Evolutionary conservation across 2,888 invertebrate genomes (phyloP), one percentile per base, ranked within the genome.

Genomic region (Diaprepes abbreviatus): DNA sequence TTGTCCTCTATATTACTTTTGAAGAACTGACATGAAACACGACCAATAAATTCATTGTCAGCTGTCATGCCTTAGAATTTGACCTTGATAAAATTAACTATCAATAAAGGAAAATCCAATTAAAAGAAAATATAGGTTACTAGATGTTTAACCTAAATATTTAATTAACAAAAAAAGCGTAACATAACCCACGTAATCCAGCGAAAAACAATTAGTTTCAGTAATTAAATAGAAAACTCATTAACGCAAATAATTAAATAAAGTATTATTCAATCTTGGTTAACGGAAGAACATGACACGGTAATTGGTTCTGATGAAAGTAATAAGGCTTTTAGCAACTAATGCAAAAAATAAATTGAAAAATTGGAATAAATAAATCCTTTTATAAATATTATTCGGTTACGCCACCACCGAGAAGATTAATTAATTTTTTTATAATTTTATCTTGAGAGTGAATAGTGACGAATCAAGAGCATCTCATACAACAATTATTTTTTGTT

Each of bases 231-330:
- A 17, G 40, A 40, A 16, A 40, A 40, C 9, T 40, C 16, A 40
- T 40, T 40, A 40, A 40, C 40, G 40, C 17, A 17, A 16, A 40
- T 40, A 16, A 40, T 40, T 40, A 9, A 40, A 40, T 40, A 16
- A 40, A 40, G 40, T 40, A 17, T 40, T 40, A 17, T 17, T 40
- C 17, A 40, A 17, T 16, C 17, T 16, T 40, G 2, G 40, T 17
- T 17, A 40, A 5, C 40, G 40, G 40, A 40, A 40, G 40, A 17
- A 40, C 17, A 9, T 17, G 17, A 40, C 40, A 17, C 40, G 40
- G 14, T 40, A 9, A 40, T 40, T 40, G 17, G 9, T 40, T 40
- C 17, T 40, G 17, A 40, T 40, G 40, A 40, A 40, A 40, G 40
- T 40, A 40, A 1, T 16, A 7, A 9, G 7, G 14, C 17, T 5